Evolutionary conservation across 2,888 invertebrate species (phyloP), one percentile per base, ranked within the genome.

Genomic region (Acanthococcus lagerstroemiae): DNA sequence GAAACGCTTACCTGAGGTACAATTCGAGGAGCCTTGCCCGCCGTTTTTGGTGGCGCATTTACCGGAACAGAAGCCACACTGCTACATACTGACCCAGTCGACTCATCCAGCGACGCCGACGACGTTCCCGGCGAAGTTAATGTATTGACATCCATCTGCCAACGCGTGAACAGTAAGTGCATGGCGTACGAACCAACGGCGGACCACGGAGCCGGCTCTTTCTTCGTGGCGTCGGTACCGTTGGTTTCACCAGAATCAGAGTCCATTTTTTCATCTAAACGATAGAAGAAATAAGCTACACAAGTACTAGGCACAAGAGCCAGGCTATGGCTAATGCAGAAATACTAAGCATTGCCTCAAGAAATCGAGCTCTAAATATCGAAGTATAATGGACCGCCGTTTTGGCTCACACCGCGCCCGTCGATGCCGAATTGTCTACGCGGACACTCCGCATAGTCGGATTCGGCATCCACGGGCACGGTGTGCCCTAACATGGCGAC

Each of bases 111-210:
- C 3, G 17, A 37, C 30, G 12, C 22, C 1, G 15, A 1, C 15
- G 24, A 22, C 3, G 24, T 24, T 2, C 15, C 5, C 7, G 52
- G 52, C 12, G 37, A 37, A 9, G 37, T 2, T n/a, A 37, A 15
- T 37, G 37, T 37, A n/a, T 3, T 37, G 12, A 37, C 45, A 44
- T 63, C 52, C 63, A 63, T 63, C 21, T 63, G 63, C 63, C 63
- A 63, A 17, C 63, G 21, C 27, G 63, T 52, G 17, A 63, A 63
- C 19, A 63, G 52, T 25, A 63, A 63, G 54, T 63, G 63, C 63
- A 63, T 63, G 9, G 63, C 63, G 25, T 63, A 63, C 5, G 63
- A 63, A 24, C 63, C 63, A 24, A 63, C 63, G 9, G 63, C 63
- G 7, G 63, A 63, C 63, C 63, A 63, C 7, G 63, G 63, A n/a